Conservation (phyloP, 2,797 vertebrate genomes). For the Crocidura indochinensis region DNA sequence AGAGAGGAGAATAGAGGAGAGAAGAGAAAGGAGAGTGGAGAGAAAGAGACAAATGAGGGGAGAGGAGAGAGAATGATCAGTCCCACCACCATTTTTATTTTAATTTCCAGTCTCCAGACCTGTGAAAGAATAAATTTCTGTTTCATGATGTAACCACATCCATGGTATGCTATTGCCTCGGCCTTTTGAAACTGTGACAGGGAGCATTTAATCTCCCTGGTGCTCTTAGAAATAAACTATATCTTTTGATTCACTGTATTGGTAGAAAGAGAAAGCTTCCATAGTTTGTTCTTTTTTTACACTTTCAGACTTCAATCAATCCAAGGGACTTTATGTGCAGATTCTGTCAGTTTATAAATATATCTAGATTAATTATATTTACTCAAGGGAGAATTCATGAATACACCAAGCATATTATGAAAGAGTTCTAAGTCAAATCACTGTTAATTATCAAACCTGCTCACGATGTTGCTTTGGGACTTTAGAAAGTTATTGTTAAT, state of each 20-base stretch:
- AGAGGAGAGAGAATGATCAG: neutral
- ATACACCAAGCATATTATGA: neutral
- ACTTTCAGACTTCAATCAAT: neutral
- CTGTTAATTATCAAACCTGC: neutral
- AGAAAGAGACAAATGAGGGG: too few species aligned
- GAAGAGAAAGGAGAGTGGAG: too few species aligned
- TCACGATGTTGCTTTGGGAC: neutral
- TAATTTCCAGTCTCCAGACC: neutral
- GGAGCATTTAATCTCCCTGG: neutral
- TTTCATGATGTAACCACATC: neutral
- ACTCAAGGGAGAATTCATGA: neutral
- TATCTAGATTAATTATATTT: neutral
- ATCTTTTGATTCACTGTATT: neutral
- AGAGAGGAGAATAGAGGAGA: neutral
- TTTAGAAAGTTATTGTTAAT: neutral
- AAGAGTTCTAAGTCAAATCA: neutral
- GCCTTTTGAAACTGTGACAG: neutral
- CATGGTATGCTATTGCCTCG: neutral
- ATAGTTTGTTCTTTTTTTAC: neutral
- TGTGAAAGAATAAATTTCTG: neutral
- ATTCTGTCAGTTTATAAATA: neutral
- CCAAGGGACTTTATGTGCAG: neutral
- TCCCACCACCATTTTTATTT: neutral
- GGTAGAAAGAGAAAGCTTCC: neutral
- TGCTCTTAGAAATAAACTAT: neutral